A percentile compares a stretch with the other conserved stretches of the same genome.
Conservation (phyloP, 1,140 invertebrate species). For the Drosophila suzukii region DNA sequence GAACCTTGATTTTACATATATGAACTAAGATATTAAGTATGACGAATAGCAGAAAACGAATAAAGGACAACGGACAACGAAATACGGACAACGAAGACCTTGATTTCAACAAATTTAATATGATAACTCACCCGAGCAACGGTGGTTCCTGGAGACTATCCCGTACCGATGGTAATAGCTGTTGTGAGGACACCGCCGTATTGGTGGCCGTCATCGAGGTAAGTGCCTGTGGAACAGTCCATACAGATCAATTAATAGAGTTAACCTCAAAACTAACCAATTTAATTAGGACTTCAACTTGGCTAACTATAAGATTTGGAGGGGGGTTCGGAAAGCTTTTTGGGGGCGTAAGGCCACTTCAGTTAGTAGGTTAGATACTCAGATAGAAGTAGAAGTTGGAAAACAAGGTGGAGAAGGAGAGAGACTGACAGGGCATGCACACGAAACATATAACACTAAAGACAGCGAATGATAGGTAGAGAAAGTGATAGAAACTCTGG, state of each 20-base stretch:
- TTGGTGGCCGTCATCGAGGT: constrained; percentile 87
- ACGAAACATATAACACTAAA: constrained; percentile 34
- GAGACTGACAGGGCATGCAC: constrained; percentile 54
- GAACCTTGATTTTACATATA: too few relatives aligned
- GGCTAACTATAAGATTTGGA: constrained; percentile 43
- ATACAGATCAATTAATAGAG: not conserved
- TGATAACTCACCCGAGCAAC: constrained; percentile 62
- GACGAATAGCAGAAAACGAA: too few relatives aligned
- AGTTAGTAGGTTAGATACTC: constrained; percentile 4
- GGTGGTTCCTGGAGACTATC: constrained; percentile 87
- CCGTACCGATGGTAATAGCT: constrained; percentile 88
- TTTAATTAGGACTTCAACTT: constrained; percentile 33
- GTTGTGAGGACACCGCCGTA: constrained; percentile 85
- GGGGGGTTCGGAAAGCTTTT: not conserved
- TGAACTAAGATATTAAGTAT: not conserved
- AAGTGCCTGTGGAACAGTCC: constrained; percentile 86
- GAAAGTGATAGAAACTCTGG: constrained; percentile 4
- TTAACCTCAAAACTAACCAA: not conserved
- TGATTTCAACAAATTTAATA: too few relatives aligned
- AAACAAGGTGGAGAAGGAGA: constrained; percentile 1
- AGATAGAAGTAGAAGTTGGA: constrained; percentile 3
- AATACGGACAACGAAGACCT: not conserved
- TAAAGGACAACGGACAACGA: not conserved
- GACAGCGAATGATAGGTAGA: constrained; percentile 11
- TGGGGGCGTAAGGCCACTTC: constrained; percentile 18